phyloP scores from a whole-genome alignment of 2,888 invertebrate genomes.

The Tortrix viridana region DNA sequence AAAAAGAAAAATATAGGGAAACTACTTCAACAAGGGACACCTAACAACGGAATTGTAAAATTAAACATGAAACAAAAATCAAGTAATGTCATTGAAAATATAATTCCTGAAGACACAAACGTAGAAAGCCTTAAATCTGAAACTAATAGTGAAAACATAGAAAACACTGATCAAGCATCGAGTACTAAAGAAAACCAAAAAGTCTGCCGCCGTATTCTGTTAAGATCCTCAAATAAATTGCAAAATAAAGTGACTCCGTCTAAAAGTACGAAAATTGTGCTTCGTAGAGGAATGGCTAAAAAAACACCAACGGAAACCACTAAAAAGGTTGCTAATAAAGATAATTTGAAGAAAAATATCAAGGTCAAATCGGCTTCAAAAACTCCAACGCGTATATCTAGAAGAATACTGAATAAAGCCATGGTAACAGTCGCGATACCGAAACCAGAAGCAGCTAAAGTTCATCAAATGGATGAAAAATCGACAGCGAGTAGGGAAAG shows the following conservation, averaged over 20 bases:
- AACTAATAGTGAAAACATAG: slow-evolving; percentile 25
- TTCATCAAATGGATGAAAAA: neutral
- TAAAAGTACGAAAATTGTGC: slow-evolving; percentile 31
- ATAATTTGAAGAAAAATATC: neutral
- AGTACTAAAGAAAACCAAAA: slow-evolving; percentile 29
- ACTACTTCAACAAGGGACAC: slow-evolving; percentile 8
- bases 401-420: slow-evolving; percentile 26
- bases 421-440: neutral
- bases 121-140: slow-evolving; percentile 12
- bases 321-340: neutral
- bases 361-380: neutral
- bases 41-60: slow-evolving; percentile 19
- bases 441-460: neutral
- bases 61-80: neutral
- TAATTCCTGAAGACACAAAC: neutral
- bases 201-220: slow-evolving; percentile 51
- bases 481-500: neutral
- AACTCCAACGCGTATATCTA: slow-evolving; percentile 23
- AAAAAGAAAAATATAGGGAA: slow-evolving; percentile 28
- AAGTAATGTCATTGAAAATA: slow-evolving; percentile 5
- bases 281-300: slow-evolving; percentile 42
- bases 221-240: slow-evolving; percentile 59
- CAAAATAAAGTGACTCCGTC: slow-evolving; percentile 30
- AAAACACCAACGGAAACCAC: slow-evolving; percentile 34
- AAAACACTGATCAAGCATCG: slow-evolving; percentile 9